Evolutionary conservation across 2,888 invertebrate species (phyloP).

Genomic region (Suillia variegata): DNA sequence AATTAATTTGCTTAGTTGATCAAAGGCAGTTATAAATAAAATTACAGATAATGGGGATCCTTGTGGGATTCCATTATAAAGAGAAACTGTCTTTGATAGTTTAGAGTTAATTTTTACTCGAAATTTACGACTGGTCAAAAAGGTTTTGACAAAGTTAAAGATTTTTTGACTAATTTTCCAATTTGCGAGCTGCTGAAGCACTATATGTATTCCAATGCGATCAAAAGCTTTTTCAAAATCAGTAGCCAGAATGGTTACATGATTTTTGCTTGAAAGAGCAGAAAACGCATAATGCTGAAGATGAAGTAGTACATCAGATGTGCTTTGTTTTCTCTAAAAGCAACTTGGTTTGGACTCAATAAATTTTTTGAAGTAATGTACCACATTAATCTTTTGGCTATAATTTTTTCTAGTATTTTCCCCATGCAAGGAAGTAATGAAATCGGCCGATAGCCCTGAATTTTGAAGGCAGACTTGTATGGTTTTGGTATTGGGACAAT

Average conservation of each 20-base stretch:
- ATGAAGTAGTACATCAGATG: constrained; percentile 9
- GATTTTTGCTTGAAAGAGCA: constrained; percentile 22
- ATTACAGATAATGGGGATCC: constrained; percentile 13
- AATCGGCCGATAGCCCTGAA: constrained; percentile 3
- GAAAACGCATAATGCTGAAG: constrained; percentile 8
- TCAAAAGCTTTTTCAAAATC: constrained; percentile 22
- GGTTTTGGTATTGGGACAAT: constrained; percentile 12
- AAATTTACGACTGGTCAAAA: constrained; percentile 10
- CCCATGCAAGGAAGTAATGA: constrained; percentile 10
- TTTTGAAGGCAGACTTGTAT: neutral
- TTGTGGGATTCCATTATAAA: constrained; percentile 3
- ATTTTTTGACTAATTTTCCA: constrained; percentile 13
- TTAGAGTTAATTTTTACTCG: neutral
- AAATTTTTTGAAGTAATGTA: constrained; percentile 3
- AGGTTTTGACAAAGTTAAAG: constrained; percentile 1
- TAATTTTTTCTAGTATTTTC: constrained; percentile 10
- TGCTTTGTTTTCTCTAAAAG: constrained; percentile 14
- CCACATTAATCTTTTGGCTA: constrained; percentile 16
- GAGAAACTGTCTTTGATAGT: neutral
- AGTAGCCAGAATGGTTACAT: constrained; percentile 18
- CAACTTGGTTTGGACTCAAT: constrained; percentile 12
- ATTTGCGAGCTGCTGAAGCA: constrained; percentile 14
- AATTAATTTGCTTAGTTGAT: constrained; percentile 10
- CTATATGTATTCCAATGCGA: constrained; percentile 14
- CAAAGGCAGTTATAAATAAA: constrained; percentile 12